Conservation (phyloP, 2,888 invertebrate genomes). For the Pyrrhia umbra region DNA sequence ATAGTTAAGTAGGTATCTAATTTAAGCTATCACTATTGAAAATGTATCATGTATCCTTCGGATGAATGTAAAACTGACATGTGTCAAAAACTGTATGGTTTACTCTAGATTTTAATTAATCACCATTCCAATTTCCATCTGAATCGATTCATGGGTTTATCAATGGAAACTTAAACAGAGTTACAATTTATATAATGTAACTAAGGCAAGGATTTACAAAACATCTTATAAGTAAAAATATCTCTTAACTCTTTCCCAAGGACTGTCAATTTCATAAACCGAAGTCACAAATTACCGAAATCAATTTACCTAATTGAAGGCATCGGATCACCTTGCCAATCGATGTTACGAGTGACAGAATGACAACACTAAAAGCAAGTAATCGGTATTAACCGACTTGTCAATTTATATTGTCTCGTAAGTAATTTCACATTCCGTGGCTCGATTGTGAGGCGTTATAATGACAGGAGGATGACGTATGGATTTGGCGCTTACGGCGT, state of each 20-base stretch:
- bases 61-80: too few relatives aligned
- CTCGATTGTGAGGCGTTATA: constrained; percentile 89
- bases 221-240: too few relatives aligned
- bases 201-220: not conserved
- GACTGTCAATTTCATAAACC: constrained; percentile 36
- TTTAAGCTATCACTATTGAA: too few relatives aligned
- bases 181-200: too few relatives aligned
- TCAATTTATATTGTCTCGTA: constrained; percentile 90
- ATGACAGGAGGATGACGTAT: constrained; percentile 90
- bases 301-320: constrained; percentile 60
- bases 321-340: constrained; percentile 52
- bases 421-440: constrained; percentile 88
- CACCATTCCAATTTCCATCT: too few relatives aligned
- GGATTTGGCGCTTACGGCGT: constrained; percentile 90
- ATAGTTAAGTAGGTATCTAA: too few relatives aligned
- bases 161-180: too few relatives aligned
- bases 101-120: too few relatives aligned
- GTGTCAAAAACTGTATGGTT: too few relatives aligned
- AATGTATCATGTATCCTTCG: too few relatives aligned
- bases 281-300: constrained; percentile 29
- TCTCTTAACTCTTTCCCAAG: not conserved
- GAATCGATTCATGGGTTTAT: too few relatives aligned
- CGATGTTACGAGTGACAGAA: constrained; percentile 46
- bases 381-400: constrained; percentile 86
- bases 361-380: constrained; percentile 65